Conservation (phyloP, 2,888 invertebrate genomes). For the Ochlodes sylvanus region DNA sequence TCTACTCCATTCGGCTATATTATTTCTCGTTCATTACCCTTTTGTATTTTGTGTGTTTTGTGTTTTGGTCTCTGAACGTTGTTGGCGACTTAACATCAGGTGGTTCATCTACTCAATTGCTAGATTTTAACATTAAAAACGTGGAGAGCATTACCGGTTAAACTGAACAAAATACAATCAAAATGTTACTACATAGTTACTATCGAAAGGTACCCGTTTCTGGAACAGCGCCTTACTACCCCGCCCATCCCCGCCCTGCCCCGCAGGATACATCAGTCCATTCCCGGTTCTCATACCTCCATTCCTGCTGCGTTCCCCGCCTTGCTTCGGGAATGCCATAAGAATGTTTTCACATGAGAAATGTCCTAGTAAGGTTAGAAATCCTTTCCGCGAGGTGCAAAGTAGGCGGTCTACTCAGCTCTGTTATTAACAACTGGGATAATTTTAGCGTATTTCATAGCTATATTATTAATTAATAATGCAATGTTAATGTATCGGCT, state of each 20-base stretch:
- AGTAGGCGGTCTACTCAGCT: not conserved
- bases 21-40: no score
- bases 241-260: constrained; percentile 4
- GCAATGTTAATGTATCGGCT: not conserved
- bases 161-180: not conserved
- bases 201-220: not conserved
- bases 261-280: not conserved
- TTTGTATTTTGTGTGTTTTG: no score
- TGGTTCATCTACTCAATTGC: no score
- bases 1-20: no score
- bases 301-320: not conserved
- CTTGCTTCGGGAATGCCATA: not conserved
- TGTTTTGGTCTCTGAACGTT: no score
- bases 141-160: no score
- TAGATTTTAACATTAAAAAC: no score
- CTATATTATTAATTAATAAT: not conserved
- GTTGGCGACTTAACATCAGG: no score
- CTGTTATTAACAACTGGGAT: not conserved
- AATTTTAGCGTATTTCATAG: not conserved
- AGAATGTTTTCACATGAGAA: constrained; percentile 6
- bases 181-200: not conserved
- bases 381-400: not conserved
- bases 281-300: not conserved
- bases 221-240: not conserved
- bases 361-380: not conserved